Evolutionary conservation across 2,113 vertebrate species (phyloP).

Genomic region (Smithornis capensis): DNA sequence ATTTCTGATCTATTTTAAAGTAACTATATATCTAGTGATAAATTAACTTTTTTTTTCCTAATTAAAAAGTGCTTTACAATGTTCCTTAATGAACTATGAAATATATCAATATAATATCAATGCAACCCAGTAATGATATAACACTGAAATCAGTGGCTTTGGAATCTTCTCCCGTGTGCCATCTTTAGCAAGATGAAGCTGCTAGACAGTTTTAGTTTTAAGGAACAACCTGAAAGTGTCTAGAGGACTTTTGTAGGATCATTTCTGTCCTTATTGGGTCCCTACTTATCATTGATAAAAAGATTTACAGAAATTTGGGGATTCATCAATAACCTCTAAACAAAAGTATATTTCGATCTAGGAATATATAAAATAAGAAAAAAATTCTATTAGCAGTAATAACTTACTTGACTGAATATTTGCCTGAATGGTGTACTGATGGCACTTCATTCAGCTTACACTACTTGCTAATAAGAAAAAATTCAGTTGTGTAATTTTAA

Average conservation of each 20-base stretch:
- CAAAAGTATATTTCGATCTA: background rate
- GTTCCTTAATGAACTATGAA: background rate
- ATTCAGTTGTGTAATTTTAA: background rate
- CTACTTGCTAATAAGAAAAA: background rate
- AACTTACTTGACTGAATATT: background rate
- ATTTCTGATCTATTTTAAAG: background rate
- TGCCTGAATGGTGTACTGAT: background rate
- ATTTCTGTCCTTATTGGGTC: background rate
- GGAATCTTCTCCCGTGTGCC: background rate
- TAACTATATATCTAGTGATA: background rate
- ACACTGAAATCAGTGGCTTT: background rate
- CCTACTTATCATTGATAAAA: background rate
- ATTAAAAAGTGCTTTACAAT: background rate
- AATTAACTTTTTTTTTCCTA: background rate
- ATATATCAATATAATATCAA: background rate
- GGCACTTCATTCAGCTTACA: background rate
- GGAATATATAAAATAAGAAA: background rate
- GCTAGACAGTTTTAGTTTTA: background rate
- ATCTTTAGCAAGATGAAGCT: background rate
- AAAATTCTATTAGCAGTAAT: background rate
- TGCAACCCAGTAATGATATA: background rate
- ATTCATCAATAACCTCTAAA: background rate
- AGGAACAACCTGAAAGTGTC: background rate
- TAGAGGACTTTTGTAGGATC: background rate
- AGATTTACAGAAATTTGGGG: background rate